Percentiles rank a stretch among this genome's conserved stretches.
Evolutionary conservation across 2,797 vertebrate species (phyloP).

Genomic region (Astyanax mexicanus): DNA sequence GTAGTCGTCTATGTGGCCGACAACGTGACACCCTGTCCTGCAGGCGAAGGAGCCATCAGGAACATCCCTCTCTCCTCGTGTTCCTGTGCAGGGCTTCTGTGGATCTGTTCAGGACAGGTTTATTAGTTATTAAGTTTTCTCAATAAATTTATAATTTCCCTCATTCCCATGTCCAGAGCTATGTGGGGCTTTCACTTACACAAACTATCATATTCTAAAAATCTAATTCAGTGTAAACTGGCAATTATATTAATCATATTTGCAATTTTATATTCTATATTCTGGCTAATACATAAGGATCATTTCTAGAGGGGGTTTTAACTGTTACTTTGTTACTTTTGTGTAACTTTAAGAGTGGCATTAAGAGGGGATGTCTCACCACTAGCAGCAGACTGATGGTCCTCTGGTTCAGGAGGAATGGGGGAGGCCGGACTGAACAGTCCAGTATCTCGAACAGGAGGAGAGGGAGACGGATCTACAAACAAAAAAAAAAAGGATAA

Average conservation of each 20-base stretch:
- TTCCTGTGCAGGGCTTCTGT: not conserved
- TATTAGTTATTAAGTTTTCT: no score
- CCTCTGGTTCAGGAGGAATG: slow-evolving; percentile 35
- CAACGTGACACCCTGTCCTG: slow-evolving; percentile 71
- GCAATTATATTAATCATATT: no score
- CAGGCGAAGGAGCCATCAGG: slow-evolving; percentile 59
- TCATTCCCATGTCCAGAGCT: no score
- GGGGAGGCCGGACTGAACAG: slow-evolving; percentile 69
- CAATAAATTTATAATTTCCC: no score
- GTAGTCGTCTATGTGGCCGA: slow-evolving; percentile 81
- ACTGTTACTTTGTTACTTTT: not conserved
- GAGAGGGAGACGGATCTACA: slow-evolving; percentile 80
- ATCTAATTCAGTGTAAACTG: no score
- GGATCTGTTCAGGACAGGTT: not conserved
- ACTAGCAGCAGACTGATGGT: slow-evolving; percentile 25
- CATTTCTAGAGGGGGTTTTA: no score
- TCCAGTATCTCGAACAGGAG: slow-evolving; percentile 85
- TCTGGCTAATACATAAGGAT: no score
- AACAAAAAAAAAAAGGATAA: not conserved
- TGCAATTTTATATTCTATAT: no score
- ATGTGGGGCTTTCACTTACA: no score
- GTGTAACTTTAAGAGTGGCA: not conserved
- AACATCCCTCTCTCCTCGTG: slow-evolving; percentile 60
- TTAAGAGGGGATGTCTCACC: slow-evolving; percentile 56
- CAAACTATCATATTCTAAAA: no score